These are phyloP conservation scores for Pseudomugil tenellus DNA, from an alignment of 2,797 vertebrate genomes.

Conservation along the genomic window DNA sequence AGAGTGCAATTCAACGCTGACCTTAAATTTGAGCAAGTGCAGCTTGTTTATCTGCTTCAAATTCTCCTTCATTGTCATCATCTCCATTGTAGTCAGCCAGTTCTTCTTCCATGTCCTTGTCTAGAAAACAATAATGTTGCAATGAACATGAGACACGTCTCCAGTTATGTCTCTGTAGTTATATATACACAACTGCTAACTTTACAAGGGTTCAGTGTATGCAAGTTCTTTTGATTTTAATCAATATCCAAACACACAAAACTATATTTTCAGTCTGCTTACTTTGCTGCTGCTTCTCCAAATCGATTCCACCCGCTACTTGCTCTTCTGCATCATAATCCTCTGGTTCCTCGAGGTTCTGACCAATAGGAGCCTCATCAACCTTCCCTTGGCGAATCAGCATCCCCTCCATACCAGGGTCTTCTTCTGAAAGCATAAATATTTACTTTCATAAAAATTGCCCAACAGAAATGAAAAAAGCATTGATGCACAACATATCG, in stretches of 20 bases:
- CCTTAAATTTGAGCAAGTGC: constrained; percentile 84
- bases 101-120: constrained; percentile 78
- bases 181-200: too few species aligned
- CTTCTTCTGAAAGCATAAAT: constrained; percentile 34
- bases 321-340: constrained; percentile 68
- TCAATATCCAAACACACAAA: constrained; percentile 25
- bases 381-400: constrained; percentile 44
- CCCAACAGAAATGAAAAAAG: too few species aligned
- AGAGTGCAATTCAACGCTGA: constrained; percentile 23
- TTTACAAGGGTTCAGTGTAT: too few species aligned
- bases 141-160: background rate
- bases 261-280: constrained; percentile 59
- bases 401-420: constrained; percentile 62
- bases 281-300: constrained; percentile 50
- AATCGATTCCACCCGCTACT: constrained; percentile 39
- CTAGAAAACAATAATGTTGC: constrained; percentile 42
- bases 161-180: too few species aligned
- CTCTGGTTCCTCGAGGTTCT: constrained; percentile 50
- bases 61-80: constrained; percentile 91
- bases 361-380: constrained; percentile 31
- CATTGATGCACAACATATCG: too few species aligned
- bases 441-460: too few species aligned
- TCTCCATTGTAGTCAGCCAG: constrained; percentile 88
- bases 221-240: background rate
- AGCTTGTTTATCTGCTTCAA: constrained; percentile 92